phyloP scores from a whole-genome alignment of 2,888 invertebrate species.

The Apamea crenata region DNA sequence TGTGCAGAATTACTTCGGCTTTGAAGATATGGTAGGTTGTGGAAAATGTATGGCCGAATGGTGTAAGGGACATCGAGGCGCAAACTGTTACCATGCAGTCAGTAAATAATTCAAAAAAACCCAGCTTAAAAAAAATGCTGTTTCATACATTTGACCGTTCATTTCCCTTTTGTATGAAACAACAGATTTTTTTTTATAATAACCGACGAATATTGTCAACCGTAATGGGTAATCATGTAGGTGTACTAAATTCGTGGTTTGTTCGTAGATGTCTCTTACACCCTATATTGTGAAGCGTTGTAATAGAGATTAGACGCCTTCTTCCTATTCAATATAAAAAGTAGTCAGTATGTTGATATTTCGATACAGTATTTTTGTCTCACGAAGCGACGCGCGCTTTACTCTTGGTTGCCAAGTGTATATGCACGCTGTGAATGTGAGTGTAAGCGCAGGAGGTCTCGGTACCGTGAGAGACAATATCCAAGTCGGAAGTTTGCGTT shows the following conservation, averaged over 20 bases:
- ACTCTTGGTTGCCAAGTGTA: no score
- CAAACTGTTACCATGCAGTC: background rate
- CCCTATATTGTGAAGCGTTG: background rate
- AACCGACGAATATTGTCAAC: background rate
- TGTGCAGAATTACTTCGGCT: conserved; percentile 92
- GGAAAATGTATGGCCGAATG: background rate
- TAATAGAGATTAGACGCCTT: background rate
- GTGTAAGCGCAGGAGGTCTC: no score
- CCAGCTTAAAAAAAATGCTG: background rate
- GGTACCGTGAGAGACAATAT: no score
- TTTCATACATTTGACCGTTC: background rate
- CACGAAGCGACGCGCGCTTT: no score
- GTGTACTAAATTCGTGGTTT: background rate
- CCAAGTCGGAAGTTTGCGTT: no score
- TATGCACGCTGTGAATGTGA: no score
- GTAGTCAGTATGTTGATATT: background rate
- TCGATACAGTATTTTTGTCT: background rate
- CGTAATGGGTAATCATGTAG: background rate
- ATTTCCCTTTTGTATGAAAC: background rate
- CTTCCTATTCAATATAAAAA: background rate
- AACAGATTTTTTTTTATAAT: background rate
- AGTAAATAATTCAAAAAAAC: background rate
- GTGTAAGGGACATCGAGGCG: background rate
- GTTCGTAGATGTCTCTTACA: background rate
- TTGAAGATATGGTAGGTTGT: conserved; percentile 92